Evolutionary conservation across 2,888 invertebrate species (phyloP).

Genomic region (Entomobrya proxima): DNA sequence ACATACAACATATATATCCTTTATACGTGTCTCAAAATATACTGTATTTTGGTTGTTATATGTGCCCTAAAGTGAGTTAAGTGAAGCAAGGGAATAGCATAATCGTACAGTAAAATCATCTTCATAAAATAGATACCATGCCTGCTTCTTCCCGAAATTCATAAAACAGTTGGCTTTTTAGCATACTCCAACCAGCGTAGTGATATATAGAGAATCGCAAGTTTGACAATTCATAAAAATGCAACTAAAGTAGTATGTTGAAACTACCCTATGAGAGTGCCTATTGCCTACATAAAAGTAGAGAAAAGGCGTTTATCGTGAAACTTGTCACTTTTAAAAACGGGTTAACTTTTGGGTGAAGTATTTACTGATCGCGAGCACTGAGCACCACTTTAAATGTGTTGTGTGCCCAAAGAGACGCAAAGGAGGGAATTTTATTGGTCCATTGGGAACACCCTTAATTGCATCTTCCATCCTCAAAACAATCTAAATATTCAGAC

Average conservation of each 20-base stretch:
- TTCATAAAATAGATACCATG: not conserved
- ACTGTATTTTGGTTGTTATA: constrained; percentile 24
- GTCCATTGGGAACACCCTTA: constrained; percentile 72
- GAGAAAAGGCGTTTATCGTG: constrained; percentile 58
- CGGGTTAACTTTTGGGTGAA: constrained; percentile 60
- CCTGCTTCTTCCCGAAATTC: not conserved
- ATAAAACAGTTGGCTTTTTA: constrained; percentile 16
- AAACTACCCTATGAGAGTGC: not conserved
- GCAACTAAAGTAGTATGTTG: not conserved
- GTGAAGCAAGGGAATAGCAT: constrained; percentile 60
- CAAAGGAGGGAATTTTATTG: constrained; percentile 72
- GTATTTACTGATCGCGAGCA: constrained; percentile 21
- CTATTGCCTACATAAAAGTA: constrained; percentile 3
- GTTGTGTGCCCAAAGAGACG: constrained; percentile 44
- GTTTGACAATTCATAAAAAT: not conserved
- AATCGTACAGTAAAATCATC: constrained; percentile 46
- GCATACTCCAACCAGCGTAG: not conserved
- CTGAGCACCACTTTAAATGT: constrained; percentile 25
- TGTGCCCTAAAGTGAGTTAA: constrained; percentile 32
- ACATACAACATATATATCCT: constrained; percentile 13
- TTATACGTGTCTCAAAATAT: too few relatives aligned
- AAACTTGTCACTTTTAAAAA: constrained; percentile 43
- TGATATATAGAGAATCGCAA: not conserved
- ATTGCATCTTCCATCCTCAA: constrained; percentile 72
- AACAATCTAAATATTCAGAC: constrained; percentile 64